Evolutionary conservation across 2,113 vertebrate species (phyloP), one percentile per base, ranked within the genome.

Genomic region (Halichoerus grypus): DNA sequence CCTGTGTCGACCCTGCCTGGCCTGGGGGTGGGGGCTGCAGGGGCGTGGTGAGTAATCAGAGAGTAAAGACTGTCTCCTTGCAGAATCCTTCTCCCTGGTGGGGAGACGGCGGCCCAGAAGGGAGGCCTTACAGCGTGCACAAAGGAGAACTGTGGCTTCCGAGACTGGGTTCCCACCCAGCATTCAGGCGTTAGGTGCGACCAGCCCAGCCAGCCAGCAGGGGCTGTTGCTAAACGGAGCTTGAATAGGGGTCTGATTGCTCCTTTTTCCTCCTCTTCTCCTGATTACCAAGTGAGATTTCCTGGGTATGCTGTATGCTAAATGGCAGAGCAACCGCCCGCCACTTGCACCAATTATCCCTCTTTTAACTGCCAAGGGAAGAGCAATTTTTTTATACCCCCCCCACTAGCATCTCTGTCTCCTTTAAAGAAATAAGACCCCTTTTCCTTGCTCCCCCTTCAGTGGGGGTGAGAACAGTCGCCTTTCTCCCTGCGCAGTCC

Each of bases 241-340:
- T 97, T 99, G 99, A 99, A 99, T 99, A 99, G 90, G 98, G 98
- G 98, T 98, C 98, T 99, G 99, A 99, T 99, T 99, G 98, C 98
- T 98, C 98, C 98, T 99, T 98, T 99, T 98, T 97, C 87, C 95
- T 98, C 83, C 95, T 97, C 92, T 97, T 80, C 94, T 97, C 97
- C 98, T 99, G 99, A 99, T 99, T 99, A 98, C 98, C 97, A 97
- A 98, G 98, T 97, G 98, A 98, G 98, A 98, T 99, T 99, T 99
- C 99, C 98, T 98, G 98, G 98, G 98, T 98, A 98, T 99, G 98
- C 98, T 99, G 98, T 98, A 97, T 99, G 98, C 98, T 98, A 98
- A 99, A 98, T 98, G 98, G 98, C 94, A 97, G 98, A 98, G 95
- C 97, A 96, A 98, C 98, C 97, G 98, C 98, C 98, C 95, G 95